These are phyloP conservation scores for Leptinotarsa undecemlineata DNA, from an alignment of 1,140 invertebrate genomes.

Conservation along the genomic window DNA sequence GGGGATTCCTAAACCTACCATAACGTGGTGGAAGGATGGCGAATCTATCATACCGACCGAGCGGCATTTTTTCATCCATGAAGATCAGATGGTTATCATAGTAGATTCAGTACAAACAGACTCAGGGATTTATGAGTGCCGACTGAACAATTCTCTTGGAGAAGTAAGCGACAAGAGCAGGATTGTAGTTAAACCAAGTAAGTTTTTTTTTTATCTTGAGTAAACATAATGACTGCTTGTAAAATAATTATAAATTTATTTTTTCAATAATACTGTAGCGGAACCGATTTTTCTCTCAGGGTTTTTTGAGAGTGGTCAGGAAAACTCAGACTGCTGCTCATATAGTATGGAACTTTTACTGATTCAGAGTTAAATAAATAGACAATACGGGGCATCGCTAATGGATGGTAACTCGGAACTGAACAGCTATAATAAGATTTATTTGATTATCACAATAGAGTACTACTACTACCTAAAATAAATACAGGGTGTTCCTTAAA, in stretches of 20 bases:
- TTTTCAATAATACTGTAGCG: no score
- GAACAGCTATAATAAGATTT: no score
- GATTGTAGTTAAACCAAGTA: constrained; percentile 61
- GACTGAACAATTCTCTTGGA: constrained; percentile 83
- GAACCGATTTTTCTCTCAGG: no score
- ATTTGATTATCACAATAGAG: no score
- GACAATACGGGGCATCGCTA: no score
- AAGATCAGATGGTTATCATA: constrained; percentile 86
- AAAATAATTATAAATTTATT: background rate
- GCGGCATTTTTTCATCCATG: constrained; percentile 78
- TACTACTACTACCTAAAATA: no score
- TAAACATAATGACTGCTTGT: background rate
- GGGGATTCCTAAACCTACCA: constrained; percentile 81
- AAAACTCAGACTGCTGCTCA: no score
- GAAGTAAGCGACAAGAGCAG: constrained; percentile 62
- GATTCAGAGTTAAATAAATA: no score
- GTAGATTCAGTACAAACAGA: constrained; percentile 76
- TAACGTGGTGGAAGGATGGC: constrained; percentile 90
- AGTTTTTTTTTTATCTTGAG: constrained; percentile 38
- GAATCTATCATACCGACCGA: constrained; percentile 70
- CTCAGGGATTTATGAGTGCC: constrained; percentile 86
- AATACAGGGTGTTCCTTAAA: no score
- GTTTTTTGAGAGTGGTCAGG: no score
- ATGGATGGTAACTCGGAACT: no score
- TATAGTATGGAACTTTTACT: no score